Evolutionary conservation across 2,888 invertebrate species (phyloP), one percentile per base, ranked within the genome.

Genomic region (Trachelus troglodyta): DNA sequence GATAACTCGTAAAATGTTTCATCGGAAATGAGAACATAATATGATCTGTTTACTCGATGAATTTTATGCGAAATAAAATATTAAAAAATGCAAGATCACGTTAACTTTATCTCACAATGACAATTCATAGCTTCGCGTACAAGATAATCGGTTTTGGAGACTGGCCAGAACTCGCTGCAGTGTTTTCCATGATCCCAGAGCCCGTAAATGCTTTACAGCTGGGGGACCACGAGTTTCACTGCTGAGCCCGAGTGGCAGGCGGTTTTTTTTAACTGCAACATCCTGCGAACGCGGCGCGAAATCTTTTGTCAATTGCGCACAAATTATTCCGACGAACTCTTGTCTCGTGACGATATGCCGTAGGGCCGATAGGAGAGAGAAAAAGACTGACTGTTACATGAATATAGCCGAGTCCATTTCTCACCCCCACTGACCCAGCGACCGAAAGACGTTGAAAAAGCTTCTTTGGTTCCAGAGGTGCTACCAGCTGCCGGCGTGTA

Each of bases 321-420:
- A 31, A 12, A 31, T 31, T 71, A 33, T 71, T 34, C 12, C 12
- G 12, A 31, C 33, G 3, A 33, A 71, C 23, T 56, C 56, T 23
- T 56, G 56, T 56, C 1, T 68, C 77, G 76, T n/a, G 93, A 88
- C 82, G 92, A 84, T 87, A 88, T 91, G 90, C 93, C 93, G 93
- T 92, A 92, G 90, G 92, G 92, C 93, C 92, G 93, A 95, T 95
- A 95, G 95, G 95, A 95, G 95, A 95, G 95, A 95, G 95, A 95
- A 95, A 95, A 95, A 95, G 95, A 95, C 95, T 95, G 95, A 95
- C 95, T 95, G 90, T 87, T 89, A 85, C 86, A 81, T 77, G 74
- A 92, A 85, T 90, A 92, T 92, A 94, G 94, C 93, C 94, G 88
- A 94, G 94, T 94, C 95, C 92, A 92, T 93, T 93, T 92, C 94